These are phyloP conservation scores for Drosophila bunnanda DNA, from an alignment of 2,888 invertebrate genomes.

Conservation along the genomic window DNA sequence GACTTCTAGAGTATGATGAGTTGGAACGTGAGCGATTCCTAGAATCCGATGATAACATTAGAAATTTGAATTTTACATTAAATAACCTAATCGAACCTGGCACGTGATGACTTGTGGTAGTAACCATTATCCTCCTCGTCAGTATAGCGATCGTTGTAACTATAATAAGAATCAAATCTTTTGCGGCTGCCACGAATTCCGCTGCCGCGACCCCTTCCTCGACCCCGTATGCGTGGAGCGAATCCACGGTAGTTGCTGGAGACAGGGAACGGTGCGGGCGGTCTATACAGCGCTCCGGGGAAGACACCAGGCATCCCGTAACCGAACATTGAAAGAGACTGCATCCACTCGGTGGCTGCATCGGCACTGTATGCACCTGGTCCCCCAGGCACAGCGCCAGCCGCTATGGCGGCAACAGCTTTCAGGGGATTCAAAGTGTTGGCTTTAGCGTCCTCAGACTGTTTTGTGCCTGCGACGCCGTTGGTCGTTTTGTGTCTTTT, in stretches of 20 bases:
- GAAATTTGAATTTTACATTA: background rate
- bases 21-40: constrained; percentile 74
- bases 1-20: constrained; percentile 69
- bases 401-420: constrained; percentile 79
- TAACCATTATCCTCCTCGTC: constrained; percentile 86
- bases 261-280: constrained; percentile 70
- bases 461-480: constrained; percentile 39
- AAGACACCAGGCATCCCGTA: constrained; percentile 79
- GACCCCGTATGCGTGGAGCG: constrained; percentile 83
- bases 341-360: constrained; percentile 83
- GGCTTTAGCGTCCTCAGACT: constrained; percentile 27
- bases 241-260: constrained; percentile 82
- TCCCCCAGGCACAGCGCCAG: constrained; percentile 61
- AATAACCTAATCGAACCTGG: constrained; percentile 52
- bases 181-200: constrained; percentile 63
- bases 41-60: background rate
- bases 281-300: constrained; percentile 81
- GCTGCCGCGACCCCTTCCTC: constrained; percentile 85
- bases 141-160: constrained; percentile 85
- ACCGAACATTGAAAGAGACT: constrained; percentile 83
- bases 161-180: constrained; percentile 76
- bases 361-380: constrained; percentile 72
- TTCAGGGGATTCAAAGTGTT: constrained; percentile 79
- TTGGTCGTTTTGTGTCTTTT: constrained; percentile 55
- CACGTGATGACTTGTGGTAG: constrained; percentile 77